Evolutionary conservation across 2,797 vertebrate species (phyloP).

Genomic region (Schizopygopsis pylzovi): DNA sequence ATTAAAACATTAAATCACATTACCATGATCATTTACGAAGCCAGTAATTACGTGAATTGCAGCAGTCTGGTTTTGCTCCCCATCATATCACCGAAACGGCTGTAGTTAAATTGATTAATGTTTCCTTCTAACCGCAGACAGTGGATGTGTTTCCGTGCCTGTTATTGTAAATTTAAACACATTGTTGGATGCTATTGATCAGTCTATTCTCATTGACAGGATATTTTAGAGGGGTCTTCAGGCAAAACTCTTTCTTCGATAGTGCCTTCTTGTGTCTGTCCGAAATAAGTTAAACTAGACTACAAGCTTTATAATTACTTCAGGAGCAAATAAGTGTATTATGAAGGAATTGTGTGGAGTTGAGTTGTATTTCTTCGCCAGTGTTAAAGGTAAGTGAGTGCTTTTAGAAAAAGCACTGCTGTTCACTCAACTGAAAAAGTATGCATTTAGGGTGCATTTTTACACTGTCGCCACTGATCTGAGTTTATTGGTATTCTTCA

Average conservation of each 20-base stretch:
- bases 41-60: constrained; percentile 36
- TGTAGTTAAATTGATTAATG: constrained; percentile 49
- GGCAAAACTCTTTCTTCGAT: neutral
- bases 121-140: constrained; percentile 33
- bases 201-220: constrained; percentile 23
- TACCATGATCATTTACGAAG: constrained; percentile 34
- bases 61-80: constrained; percentile 24
- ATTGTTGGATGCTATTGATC: constrained; percentile 31
- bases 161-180: constrained; percentile 31
- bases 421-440: constrained; percentile 28
- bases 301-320: neutral
- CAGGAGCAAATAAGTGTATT: neutral
- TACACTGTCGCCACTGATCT: constrained; percentile 48
- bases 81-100: neutral
- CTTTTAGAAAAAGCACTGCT: neutral
- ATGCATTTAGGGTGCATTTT: neutral
- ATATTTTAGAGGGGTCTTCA: constrained; percentile 13
- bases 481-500: constrained; percentile 61
- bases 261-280: constrained; percentile 4
- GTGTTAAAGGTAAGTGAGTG: neutral
- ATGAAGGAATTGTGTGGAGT: neutral
- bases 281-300: neutral
- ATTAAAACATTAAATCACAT: constrained; percentile 31
- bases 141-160: constrained; percentile 15
- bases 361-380: neutral